A percentile compares a stretch with the other conserved stretches of the same genome.
Evolutionary conservation across 2,797 vertebrate genomes (phyloP).

Genomic region (Trematomus bernacchii): DNA sequence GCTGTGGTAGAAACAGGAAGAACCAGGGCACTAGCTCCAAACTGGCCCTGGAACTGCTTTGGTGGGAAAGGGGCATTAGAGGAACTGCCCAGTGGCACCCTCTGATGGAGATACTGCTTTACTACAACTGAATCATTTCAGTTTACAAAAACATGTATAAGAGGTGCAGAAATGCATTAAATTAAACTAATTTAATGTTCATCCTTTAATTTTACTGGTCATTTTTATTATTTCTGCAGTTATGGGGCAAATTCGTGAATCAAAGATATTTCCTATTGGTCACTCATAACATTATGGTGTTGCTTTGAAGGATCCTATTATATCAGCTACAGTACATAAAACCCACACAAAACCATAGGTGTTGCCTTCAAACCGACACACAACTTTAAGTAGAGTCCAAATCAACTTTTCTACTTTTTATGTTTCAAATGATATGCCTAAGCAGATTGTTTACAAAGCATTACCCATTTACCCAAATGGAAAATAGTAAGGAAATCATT

Average conservation of each 20-base stretch:
- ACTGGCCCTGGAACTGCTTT: too few relatives aligned
- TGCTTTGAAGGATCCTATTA: not conserved
- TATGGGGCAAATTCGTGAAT: not conserved
- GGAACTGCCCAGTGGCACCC: constrained; percentile 34
- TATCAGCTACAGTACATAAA: not conserved
- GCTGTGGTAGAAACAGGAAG: too few relatives aligned
- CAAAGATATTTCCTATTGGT: too few relatives aligned
- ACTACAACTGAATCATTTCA: constrained; percentile 39
- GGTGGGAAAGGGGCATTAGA: not conserved
- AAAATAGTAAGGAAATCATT: constrained; percentile 28
- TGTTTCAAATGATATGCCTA: not conserved
- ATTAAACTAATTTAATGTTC: not conserved
- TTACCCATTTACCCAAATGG: constrained; percentile 24
- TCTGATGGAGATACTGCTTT: constrained; percentile 53
- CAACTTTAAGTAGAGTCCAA: not conserved
- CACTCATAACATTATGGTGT: too few relatives aligned
- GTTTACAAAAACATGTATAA: not conserved
- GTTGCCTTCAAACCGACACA: not conserved
- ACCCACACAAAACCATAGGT: not conserved
- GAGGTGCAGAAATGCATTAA: not conserved
- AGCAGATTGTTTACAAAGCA: constrained; percentile 15
- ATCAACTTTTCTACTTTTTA: not conserved
- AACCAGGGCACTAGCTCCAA: too few relatives aligned
- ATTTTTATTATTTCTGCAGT: not conserved
- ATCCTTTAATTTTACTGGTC: not conserved